These are phyloP conservation scores for Paracentrotus lividus DNA, from an alignment of 53 echinoderm and acorn worm genomes.

Conservation along the genomic window DNA sequence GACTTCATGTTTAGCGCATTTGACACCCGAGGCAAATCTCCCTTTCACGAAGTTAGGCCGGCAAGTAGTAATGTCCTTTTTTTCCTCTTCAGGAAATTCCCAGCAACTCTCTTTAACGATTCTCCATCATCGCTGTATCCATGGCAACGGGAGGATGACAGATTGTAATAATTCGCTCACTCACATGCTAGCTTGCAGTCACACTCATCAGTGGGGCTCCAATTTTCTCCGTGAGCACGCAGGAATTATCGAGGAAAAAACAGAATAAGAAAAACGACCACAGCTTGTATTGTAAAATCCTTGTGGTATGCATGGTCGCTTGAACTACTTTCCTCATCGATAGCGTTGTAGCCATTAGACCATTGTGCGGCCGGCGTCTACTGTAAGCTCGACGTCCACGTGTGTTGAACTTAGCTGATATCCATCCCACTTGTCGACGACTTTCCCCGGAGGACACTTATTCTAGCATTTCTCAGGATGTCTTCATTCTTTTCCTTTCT, in stretches of 20 bases:
- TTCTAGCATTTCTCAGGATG: neutral
- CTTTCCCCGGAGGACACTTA: neutral
- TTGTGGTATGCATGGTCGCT: constrained; percentile 38
- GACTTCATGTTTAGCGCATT: neutral
- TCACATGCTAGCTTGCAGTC: constrained; percentile 13
- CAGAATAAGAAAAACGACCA: neutral
- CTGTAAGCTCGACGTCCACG: neutral
- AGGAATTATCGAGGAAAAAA: neutral
- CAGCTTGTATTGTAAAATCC: constrained; percentile 4
- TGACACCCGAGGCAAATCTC: neutral
- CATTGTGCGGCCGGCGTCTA: constrained; percentile 4
- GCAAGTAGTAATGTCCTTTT: neutral
- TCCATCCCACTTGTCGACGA: neutral
- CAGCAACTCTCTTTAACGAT: constrained; percentile 31
- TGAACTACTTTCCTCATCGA: constrained; percentile 20
- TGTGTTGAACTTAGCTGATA: constrained; percentile 7
- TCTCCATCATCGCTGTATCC: constrained; percentile 24
- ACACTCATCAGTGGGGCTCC: neutral
- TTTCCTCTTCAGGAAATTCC: neutral
- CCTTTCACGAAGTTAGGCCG: neutral
- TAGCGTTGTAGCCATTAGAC: neutral
- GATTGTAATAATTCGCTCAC: constrained; percentile 49
- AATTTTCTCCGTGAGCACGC: neutral
- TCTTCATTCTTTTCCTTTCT: constrained; percentile 2
- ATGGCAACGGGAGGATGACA: constrained; percentile 32